Base-by-base conservation (phyloP, 2,113 vertebrate genomes). In the Cochlearius cochlearius region DNA sequence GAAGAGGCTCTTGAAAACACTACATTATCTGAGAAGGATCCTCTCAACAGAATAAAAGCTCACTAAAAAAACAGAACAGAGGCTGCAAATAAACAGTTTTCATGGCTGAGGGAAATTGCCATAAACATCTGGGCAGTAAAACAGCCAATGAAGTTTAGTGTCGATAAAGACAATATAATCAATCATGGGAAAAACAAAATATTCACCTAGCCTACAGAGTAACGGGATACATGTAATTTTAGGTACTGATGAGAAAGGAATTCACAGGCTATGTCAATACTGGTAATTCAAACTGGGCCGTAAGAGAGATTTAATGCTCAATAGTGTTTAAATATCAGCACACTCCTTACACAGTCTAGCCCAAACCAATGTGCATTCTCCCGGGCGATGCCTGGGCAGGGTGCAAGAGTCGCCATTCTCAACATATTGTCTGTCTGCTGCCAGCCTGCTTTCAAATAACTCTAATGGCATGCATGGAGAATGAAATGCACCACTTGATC, bases 1-100 rank as follows among this genome's bases (percentile, higher is more conserved):
- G 47, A 94, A 77, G 45, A 58, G 29, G 10, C 34, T 92, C 29
- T 84, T 94, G 73, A 77, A 94, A 74, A 86, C 20, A 64, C 34
- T 68, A 10, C 0, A 3, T 49, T 53, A 25, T n/a, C 43, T 26
- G 34, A 72, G 36, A 66, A 74, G 27, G 41, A 68, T 38, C 21
- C 32, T 34, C 14, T 92, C 50, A 69, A 69, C n/a, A 73, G 43
- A 84, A 58, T 36, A 76, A 86, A 80, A 84, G 17, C 32, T 76
- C 27, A 45, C 39, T 76, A 26, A 58, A 83, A 92, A 92, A 71
- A 0, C 43, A 67, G 36, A 86, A 72, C 7, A 89, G 39, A 68
- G 13, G 34, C 23, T 60, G 76, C 43, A 86, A 78, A 86, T 20
- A 56, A 73, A 34, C 32, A 45, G 12, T 60, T 80, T 94, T 74